phyloP scores from a whole-genome alignment of 92 coral and sea anemone species.

The Porites cylindrica region DNA sequence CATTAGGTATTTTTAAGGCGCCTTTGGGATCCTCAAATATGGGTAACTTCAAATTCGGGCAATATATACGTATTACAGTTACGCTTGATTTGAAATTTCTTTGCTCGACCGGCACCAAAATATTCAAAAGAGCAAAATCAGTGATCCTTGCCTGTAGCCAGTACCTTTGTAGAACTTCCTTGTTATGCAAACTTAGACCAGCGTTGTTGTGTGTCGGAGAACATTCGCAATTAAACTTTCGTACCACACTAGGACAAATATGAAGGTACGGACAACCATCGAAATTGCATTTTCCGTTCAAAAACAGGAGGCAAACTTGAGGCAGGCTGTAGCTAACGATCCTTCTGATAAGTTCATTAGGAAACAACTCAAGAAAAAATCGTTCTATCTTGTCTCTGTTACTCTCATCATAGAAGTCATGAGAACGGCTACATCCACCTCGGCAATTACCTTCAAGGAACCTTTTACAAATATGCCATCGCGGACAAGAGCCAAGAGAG shows the following conservation, averaged over 20 bases:
- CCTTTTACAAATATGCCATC: slow-evolving; percentile 25
- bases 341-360: neutral
- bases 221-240: neutral
- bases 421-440: slow-evolving; percentile 39
- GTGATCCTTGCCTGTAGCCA: neutral
- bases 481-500: slow-evolving; percentile 6
- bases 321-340: slow-evolving; percentile 42
- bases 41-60: neutral
- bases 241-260: slow-evolving; percentile 10
- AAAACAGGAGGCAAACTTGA: slow-evolving; percentile 35
- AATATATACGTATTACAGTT: no score
- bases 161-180: neutral
- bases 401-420: slow-evolving; percentile 37
- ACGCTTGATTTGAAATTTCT: neutral
- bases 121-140: neutral
- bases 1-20: no score
- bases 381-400: slow-evolving; percentile 9
- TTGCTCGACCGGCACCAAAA: neutral
- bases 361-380: slow-evolving; percentile 1
- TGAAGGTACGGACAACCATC: slow-evolving; percentile 35
- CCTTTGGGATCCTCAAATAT: no score
- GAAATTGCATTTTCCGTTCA: slow-evolving; percentile 7
- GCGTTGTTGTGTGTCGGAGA: neutral
- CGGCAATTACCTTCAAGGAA: slow-evolving; percentile 45
- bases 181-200: neutral